phyloP scores from a whole-genome alignment of 35 echinoderm and acorn worm genomes.

The Amphiura filiformis region DNA sequence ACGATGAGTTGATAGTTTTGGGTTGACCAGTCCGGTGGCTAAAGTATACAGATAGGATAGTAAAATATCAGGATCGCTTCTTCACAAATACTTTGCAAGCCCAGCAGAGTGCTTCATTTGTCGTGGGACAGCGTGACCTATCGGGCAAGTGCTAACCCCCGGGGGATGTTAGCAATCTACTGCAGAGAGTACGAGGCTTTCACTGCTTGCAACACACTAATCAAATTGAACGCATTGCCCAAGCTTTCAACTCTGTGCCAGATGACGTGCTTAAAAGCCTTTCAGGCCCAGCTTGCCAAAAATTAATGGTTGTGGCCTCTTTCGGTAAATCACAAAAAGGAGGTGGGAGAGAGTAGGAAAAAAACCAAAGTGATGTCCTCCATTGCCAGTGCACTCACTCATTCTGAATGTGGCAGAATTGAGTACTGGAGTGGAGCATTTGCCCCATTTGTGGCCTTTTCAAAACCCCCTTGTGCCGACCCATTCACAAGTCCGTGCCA shows the following conservation, averaged over 20 bases:
- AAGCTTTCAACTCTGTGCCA: not conserved
- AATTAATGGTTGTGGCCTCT: not conserved
- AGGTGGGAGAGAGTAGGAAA: not conserved
- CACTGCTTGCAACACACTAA: not conserved
- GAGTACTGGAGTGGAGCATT: not conserved
- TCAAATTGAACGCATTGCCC: slow-evolving; percentile 10
- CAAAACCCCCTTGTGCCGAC: not conserved
- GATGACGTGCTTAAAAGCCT: slow-evolving; percentile 8
- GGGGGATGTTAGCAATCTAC: not conserved
- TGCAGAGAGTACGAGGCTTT: not conserved
- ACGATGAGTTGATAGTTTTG: not conserved
- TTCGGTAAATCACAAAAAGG: not conserved
- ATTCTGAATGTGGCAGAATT: not conserved
- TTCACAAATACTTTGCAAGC: not conserved
- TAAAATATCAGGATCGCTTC: not conserved
- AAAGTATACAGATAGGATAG: not conserved
- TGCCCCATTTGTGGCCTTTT: slow-evolving; percentile 2
- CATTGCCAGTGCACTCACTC: too few species aligned
- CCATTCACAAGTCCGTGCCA: not conserved
- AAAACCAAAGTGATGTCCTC: too few species aligned
- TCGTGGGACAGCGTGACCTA: not conserved
- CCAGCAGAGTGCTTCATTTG: not conserved
- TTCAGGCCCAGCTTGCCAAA: not conserved
- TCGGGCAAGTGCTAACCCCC: not conserved
- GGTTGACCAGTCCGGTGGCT: not conserved